phyloP scores from a whole-genome alignment of 2,113 vertebrate species.

The Elgaria multicarinata region DNA sequence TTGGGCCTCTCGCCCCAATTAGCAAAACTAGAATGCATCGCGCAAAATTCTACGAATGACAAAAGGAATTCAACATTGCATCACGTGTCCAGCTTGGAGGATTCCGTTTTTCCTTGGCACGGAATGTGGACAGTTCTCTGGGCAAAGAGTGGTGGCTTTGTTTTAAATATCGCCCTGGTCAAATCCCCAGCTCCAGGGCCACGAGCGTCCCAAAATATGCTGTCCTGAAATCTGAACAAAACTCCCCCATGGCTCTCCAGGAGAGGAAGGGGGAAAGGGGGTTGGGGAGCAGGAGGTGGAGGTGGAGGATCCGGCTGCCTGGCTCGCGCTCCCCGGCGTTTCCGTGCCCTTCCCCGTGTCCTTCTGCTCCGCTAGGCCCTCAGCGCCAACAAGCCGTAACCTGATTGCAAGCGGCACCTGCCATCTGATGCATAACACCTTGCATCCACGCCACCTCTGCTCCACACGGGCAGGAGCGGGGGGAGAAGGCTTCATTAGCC shows the following conservation, averaged over 20 bases:
- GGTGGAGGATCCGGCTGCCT: not conserved
- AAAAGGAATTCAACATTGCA: not conserved
- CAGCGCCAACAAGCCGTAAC: slow-evolving; percentile 70
- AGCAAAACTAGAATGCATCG: not conserved
- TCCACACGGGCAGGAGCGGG: slow-evolving; percentile 51
- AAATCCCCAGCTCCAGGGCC: too few relatives aligned
- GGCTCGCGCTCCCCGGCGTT: not conserved
- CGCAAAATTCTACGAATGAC: not conserved
- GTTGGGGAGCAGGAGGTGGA: not conserved
- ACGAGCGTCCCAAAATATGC: not conserved
- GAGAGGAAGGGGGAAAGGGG: not conserved
- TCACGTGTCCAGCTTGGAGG: not conserved
- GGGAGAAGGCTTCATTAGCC: slow-evolving; percentile 69
- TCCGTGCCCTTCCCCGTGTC: not conserved
- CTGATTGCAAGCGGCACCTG: slow-evolving; percentile 80
- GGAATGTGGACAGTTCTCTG: not conserved
- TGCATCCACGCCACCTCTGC: slow-evolving; percentile 71
- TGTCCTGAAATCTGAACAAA: not conserved
- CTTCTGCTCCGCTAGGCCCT: slow-evolving; percentile 75
- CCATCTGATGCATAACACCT: slow-evolving; percentile 81
- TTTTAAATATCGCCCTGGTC: not conserved
- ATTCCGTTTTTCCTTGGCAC: not conserved
- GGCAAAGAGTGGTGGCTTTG: not conserved
- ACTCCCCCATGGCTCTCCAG: not conserved
- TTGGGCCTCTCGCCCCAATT: not conserved